A percentile compares a stretch with the other conserved stretches of the same genome.
These are phyloP conservation scores for Chaunax sp. DNA, from an alignment of 2,797 vertebrate genomes.

Conservation along the genomic window DNA sequence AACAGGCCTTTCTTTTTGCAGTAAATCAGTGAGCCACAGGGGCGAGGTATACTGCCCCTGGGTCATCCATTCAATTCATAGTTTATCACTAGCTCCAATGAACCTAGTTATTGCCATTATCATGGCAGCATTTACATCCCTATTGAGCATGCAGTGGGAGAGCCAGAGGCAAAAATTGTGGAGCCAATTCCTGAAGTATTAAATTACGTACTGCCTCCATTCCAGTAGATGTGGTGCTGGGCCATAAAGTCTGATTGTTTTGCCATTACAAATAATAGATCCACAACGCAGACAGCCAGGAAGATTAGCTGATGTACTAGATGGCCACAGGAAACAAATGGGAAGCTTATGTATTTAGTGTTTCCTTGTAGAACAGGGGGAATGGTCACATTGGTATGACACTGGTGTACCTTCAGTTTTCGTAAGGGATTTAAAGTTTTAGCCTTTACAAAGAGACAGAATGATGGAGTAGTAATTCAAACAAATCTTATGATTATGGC, in stretches of 20 bases:
- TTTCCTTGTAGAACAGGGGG: conserved; percentile 46
- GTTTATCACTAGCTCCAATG: conserved; percentile 82
- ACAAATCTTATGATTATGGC: background rate
- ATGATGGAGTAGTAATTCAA: background rate
- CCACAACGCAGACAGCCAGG: conserved; percentile 72
- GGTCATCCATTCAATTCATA: conserved; percentile 80
- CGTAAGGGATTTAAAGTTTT: background rate
- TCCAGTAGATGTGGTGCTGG: conserved; percentile 79
- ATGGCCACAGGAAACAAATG: conserved; percentile 75
- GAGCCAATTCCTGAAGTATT: conserved; percentile 84
- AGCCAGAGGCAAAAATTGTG: conserved; percentile 77
- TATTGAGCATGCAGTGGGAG: conserved; percentile 75
- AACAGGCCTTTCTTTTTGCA: conserved; percentile 57
- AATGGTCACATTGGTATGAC: conserved; percentile 23
- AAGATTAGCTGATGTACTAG: conserved; percentile 76
- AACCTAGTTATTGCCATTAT: conserved; percentile 84
- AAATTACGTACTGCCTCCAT: conserved; percentile 82
- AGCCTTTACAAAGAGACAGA: background rate
- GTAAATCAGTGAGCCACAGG: conserved; percentile 75
- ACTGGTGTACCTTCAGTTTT: conserved; percentile 20
- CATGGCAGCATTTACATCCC: conserved; percentile 83
- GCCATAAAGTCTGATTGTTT: conserved; percentile 88
- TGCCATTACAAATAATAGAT: conserved; percentile 87
- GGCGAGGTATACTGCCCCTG: conserved; percentile 66
- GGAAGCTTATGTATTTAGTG: conserved; percentile 68